Evolutionary conservation across 64 coral and sea anemone species (phyloP).

Genomic region (Porites lutea): DNA sequence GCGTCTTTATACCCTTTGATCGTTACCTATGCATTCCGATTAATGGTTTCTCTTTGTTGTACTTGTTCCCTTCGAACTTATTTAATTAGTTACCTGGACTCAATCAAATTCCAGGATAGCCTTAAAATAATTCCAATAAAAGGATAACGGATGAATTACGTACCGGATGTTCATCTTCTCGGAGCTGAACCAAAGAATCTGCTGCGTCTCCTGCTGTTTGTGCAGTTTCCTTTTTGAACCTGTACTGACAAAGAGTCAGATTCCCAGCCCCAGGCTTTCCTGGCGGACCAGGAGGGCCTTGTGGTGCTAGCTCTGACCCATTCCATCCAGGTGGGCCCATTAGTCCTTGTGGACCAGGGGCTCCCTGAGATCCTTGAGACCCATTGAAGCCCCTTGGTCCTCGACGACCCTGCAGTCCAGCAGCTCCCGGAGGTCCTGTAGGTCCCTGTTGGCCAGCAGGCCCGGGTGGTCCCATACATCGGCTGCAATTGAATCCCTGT

Average conservation of each 20-base stretch:
- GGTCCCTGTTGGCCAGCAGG: constrained; percentile 56
- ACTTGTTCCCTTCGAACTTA: too few species aligned
- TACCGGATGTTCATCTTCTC: constrained; percentile 56
- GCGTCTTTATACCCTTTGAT: too few species aligned
- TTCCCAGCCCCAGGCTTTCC: constrained; percentile 60
- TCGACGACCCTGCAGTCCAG: constrained; percentile 41
- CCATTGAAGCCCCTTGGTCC: constrained; percentile 57
- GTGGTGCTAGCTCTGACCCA: constrained; percentile 27
- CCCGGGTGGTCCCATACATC: constrained; percentile 2
- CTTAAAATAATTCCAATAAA: too few species aligned
- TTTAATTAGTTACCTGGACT: too few species aligned
- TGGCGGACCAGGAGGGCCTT: constrained; percentile 42
- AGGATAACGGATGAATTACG: background rate
- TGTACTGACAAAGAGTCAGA: constrained; percentile 73
- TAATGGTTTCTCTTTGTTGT: too few species aligned
- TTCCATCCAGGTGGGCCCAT: constrained; percentile 46
- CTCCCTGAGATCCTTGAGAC: constrained; percentile 43
- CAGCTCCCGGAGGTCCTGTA: constrained; percentile 18
- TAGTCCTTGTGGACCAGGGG: constrained; percentile 24
- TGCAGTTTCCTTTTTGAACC: background rate
- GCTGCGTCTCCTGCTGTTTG: constrained; percentile 38
- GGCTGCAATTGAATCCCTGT: constrained; percentile 8
- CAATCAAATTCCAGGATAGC: too few species aligned
- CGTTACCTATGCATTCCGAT: too few species aligned
- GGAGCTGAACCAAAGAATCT: background rate